Base-by-base conservation (phyloP, 2,113 vertebrate genomes). In the Copsychus sechellarum region DNA sequence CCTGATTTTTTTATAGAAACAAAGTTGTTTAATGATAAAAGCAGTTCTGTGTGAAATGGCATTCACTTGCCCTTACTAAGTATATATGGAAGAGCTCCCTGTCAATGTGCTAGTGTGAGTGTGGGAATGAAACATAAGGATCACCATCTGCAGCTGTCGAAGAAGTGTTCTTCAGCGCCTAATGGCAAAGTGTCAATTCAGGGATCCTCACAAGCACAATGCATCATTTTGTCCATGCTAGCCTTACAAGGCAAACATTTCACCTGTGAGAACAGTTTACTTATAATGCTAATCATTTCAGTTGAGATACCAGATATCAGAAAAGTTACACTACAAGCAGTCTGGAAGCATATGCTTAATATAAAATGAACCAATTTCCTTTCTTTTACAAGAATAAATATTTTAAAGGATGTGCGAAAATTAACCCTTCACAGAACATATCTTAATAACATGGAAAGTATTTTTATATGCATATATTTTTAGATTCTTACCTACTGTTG, bases 401-500 rank as follows among this genome's bases (percentile, higher is more conserved):
- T 80, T 85, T 88, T 74, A 80, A 88, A 83, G 17, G 54, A 86
- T 53, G 48, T 60, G 33, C 3, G 13, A 77, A 95, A 86, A 40
- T 81, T 91, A 94, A 90, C 50, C 43, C 73, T 21, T 91, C 34
- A 65, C 6, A 57, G 26, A 85, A 70, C 13, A 33, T 17, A 77
- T 4, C 54, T 78, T 60, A 62, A 14, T 23, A 71, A 56, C 11
- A n/a, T 16, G 19, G 36, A 78, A 91, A 62, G 65, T 60, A 19
- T n/a, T 80, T 47, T 72, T 11, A 34, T 13, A 69, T n/a, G 57
- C 21, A 93, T 47, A 23, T 17, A 56, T 67, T 73, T 69, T 64
- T 38, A 81, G 38, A 31, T 70, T 92, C 96, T 97, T 96, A 97
- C 99, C 99, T 99, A 95, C 99, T 99, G 98, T 99, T 99, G 96